These are phyloP conservation scores for Amblyopsis hoosieri DNA, from an alignment of 2,797 vertebrate genomes.

Conservation along the genomic window DNA sequence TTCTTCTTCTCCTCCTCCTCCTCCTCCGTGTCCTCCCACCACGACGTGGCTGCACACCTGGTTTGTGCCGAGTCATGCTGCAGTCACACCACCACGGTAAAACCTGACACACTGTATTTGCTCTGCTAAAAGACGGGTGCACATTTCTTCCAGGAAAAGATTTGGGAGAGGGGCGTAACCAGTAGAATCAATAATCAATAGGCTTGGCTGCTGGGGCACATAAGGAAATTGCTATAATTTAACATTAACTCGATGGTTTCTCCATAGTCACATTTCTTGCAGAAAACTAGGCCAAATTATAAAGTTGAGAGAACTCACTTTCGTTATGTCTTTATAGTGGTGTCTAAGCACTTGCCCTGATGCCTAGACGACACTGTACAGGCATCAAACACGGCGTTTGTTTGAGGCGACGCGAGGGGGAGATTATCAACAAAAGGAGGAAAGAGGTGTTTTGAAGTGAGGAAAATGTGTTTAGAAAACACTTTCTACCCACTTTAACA, in stretches of 20 bases:
- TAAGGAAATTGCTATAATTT: conserved; percentile 33
- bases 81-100: conserved; percentile 56
- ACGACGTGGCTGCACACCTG: conserved; percentile 75
- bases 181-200: too few relatives aligned
- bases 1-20: conserved; percentile 4
- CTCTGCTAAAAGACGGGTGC: conserved; percentile 31
- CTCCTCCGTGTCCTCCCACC: conserved; percentile 22
- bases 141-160: conserved; percentile 1
- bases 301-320: conserved; percentile 51
- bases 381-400: conserved; percentile 61
- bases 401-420: conserved; percentile 50
- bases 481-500: conserved; percentile 76
- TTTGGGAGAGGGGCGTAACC: too few relatives aligned
- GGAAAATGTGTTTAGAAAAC: conserved; percentile 48
- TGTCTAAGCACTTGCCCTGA: conserved; percentile 51
- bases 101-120: conserved; percentile 42
- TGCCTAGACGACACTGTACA: conserved; percentile 45
- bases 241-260: conserved; percentile 48
- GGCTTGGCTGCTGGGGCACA: too few relatives aligned
- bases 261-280: conserved; percentile 40
- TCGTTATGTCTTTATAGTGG: conserved; percentile 36
- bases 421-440: conserved; percentile 65
- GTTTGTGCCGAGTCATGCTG: conserved; percentile 70
- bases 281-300: conserved; percentile 36
- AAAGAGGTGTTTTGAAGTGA: conserved; percentile 72